phyloP scores from a whole-genome alignment of 2,113 vertebrate genomes.

The Sula dactylatra region DNA sequence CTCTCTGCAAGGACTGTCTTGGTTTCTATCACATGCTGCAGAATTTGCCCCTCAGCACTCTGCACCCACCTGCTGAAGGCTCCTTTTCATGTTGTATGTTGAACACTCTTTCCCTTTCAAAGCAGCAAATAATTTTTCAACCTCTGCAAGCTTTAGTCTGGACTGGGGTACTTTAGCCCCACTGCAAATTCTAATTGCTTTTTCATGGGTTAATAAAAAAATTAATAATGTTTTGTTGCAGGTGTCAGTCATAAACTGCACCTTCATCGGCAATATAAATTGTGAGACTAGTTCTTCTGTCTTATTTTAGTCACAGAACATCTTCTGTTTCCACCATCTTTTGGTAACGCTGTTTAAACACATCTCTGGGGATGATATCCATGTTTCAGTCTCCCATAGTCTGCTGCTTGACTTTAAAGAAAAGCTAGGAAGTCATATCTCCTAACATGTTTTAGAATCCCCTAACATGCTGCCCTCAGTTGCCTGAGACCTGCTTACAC shows the following conservation, averaged over 20 bases:
- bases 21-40: fast-evolving
- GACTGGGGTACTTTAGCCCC: neutral
- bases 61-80: neutral
- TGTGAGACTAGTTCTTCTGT: neutral
- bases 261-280: neutral
- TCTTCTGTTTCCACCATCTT: neutral
- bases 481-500: neutral
- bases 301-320: neutral
- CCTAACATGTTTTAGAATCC: neutral
- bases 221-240: neutral
- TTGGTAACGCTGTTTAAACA: neutral
- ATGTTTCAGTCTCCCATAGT: neutral
- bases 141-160: neutral
- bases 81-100: neutral
- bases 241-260: neutral
- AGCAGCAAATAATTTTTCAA: neutral
- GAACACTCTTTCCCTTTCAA: neutral
- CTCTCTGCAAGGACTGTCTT: neutral
- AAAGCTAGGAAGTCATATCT: neutral
- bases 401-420: neutral
- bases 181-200: neutral
- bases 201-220: neutral
- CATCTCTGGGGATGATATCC: neutral
- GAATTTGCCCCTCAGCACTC: neutral
- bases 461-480: neutral